Evolutionary conservation across 2,888 invertebrate genomes (phyloP).

Genomic region (Odontocolon sp.): DNA sequence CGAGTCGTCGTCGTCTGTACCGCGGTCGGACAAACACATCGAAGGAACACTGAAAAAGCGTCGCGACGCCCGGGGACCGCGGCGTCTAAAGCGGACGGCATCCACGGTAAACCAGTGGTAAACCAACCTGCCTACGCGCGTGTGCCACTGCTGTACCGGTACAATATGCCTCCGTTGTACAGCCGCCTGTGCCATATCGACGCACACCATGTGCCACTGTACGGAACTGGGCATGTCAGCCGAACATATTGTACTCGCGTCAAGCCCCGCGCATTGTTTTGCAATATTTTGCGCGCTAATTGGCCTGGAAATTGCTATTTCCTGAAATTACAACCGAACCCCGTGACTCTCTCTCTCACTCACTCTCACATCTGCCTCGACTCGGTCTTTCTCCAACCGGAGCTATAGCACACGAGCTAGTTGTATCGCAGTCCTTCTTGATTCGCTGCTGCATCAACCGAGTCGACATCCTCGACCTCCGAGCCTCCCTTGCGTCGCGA

Average conservation of each 20-base stretch:
- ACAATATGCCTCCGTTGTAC: constrained; percentile 3
- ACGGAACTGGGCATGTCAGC: constrained; percentile 37
- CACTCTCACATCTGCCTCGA: constrained; percentile 2
- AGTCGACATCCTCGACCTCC: constrained; percentile 8
- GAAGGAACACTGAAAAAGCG: too few relatives aligned
- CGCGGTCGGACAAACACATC: too few relatives aligned
- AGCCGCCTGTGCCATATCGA: constrained; percentile 31
- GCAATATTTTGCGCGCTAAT: constrained; percentile 76
- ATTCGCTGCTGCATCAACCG: constrained; percentile 23
- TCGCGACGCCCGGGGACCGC: too few relatives aligned
- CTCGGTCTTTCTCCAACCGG: constrained; percentile 4
- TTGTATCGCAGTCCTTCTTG: constrained; percentile 7
- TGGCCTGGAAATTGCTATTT: constrained; percentile 75
- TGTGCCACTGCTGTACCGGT: too few relatives aligned
- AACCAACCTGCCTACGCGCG: too few relatives aligned
- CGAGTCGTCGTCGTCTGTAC: too few relatives aligned
- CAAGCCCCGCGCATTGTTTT: constrained; percentile 73
- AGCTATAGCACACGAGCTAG: background rate
- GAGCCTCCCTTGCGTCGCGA: background rate
- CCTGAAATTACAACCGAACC: constrained; percentile 69
- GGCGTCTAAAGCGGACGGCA: too few relatives aligned
- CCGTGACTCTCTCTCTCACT: constrained; percentile 7
- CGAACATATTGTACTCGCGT: constrained; percentile 68
- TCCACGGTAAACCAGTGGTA: too few relatives aligned
- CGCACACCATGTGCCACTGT: constrained; percentile 54